Evolutionary conservation across 1,140 invertebrate species (phyloP).

Genomic region (Liolophura sinensis): DNA sequence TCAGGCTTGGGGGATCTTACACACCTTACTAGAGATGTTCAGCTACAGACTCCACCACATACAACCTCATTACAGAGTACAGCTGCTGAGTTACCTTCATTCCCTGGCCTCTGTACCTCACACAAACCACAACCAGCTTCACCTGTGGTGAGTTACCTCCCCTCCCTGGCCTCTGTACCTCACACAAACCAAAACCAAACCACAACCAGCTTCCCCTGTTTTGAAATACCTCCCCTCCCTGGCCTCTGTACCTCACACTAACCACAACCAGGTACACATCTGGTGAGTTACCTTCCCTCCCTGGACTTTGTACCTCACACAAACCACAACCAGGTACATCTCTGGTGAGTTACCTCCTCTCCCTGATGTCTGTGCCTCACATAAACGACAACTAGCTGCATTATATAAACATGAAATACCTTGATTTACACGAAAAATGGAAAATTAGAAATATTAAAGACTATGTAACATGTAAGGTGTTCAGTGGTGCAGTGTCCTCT

Average conservation of each 20-base stretch:
- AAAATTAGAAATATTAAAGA: no score
- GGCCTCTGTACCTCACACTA: conserved; percentile 86
- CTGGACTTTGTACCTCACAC: conserved; percentile 87
- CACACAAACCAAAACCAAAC: conserved; percentile 94
- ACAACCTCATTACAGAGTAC: conserved; percentile 91
- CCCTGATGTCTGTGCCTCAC: no score
- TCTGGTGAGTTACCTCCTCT: conserved; percentile 70
- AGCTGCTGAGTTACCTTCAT: conserved; percentile 85
- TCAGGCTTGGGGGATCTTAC: conserved; percentile 91
- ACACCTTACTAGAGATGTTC: conserved; percentile 95
- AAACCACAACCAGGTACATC: conserved; percentile 91
- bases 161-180: conserved; percentile 83
- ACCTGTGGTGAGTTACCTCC: conserved; percentile 81
- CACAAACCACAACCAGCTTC: conserved; percentile 92
- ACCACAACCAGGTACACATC: conserved; percentile 91
- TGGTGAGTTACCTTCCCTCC: conserved; percentile 83
- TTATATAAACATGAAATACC: no score
- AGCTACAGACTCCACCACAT: conserved; percentile 95
- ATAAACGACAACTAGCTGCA: no score
- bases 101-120: conserved; percentile 86
- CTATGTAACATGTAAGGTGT: no score
- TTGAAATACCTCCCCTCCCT: conserved; percentile 85
- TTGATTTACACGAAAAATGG: no score
- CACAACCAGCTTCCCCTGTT: conserved; percentile 93
- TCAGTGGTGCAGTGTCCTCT: no score